Percentiles rank a stretch among this genome's conserved stretches.
phyloP scores from a whole-genome alignment of 2,797 vertebrate genomes.

The Lophius americanus region DNA sequence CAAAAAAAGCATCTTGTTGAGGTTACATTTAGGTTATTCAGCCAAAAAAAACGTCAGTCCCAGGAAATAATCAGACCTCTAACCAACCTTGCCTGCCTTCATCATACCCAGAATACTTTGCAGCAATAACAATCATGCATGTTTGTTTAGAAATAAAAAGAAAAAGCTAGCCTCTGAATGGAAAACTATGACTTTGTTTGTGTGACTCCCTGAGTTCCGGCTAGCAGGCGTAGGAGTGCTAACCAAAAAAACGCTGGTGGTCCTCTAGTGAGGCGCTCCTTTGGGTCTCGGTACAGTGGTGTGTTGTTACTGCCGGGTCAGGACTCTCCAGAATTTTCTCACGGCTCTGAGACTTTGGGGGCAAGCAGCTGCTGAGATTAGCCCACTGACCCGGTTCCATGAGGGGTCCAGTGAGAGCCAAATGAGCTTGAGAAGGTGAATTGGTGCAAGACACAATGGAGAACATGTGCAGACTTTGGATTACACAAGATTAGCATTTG shows the following conservation, averaged over 20 bases:
- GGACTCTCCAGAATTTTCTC: conserved; percentile 74
- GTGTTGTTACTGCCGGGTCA: conserved; percentile 60
- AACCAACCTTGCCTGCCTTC: conserved; percentile 4
- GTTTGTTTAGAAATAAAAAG: conserved; percentile 44
- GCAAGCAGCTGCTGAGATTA: conserved; percentile 55
- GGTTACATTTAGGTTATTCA: too few species aligned
- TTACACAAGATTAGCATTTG: conserved; percentile 56
- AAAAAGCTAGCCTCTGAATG: conserved; percentile 50
- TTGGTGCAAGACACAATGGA: conserved; percentile 18
- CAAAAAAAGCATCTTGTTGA: not conserved
- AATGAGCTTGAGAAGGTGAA: conserved; percentile 56
- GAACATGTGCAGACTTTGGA: conserved; percentile 46
- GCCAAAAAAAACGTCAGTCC: not conserved
- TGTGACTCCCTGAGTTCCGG: conserved; percentile 40
- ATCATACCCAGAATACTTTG: conserved; percentile 14
- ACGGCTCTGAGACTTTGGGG: conserved; percentile 66
- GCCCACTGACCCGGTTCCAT: conserved; percentile 71
- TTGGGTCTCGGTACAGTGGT: conserved; percentile 32
- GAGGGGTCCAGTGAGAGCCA: conserved; percentile 47
- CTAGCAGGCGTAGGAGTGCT: conserved; percentile 49
- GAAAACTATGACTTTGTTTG: conserved; percentile 77
- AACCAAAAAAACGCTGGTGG: conserved; percentile 20
- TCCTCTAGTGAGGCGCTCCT: conserved; percentile 38
- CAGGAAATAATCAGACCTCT: not conserved
- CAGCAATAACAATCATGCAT: conserved; percentile 29